Conservation (phyloP, 2,888 invertebrate genomes). For the Pollenia amentaria region DNA sequence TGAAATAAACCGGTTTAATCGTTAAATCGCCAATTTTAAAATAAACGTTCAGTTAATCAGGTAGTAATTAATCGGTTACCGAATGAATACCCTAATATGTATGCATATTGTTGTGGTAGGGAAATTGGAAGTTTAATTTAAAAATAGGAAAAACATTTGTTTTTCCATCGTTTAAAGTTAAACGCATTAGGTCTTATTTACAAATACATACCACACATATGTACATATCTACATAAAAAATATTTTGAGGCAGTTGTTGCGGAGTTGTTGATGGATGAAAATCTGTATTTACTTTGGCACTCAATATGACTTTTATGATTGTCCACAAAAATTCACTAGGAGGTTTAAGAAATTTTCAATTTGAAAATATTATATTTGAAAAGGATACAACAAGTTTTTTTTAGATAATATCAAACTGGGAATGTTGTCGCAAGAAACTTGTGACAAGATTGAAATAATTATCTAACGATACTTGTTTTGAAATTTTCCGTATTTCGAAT, state of each 20-base stretch:
- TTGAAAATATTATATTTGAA: not conserved
- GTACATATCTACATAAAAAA: not conserved
- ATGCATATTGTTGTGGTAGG: conserved; percentile 6
- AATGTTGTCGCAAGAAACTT: no score
- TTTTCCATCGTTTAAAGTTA: conserved; percentile 30
- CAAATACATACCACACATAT: not conserved
- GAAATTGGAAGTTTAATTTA: conserved; percentile 48
- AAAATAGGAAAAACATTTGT: conserved; percentile 46
- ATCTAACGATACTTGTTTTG: no score
- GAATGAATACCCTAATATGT: no score
- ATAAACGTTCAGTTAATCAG: no score
- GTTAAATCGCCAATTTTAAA: no score
- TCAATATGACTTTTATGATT: conserved; percentile 28
- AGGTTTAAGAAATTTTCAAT: not conserved
- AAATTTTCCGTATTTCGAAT: no score
- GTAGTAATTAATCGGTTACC: no score
- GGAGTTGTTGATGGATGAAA: conserved; percentile 28
- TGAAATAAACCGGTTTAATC: no score
- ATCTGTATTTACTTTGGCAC: conserved; percentile 39
- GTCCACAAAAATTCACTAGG: conserved; percentile 5
- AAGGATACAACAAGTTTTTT: no score
- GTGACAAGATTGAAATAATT: no score
- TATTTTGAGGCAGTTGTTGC: not conserved
- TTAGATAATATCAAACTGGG: no score
- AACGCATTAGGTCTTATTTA: conserved; percentile 7